Evolutionary conservation across 2,888 invertebrate genomes (phyloP).

Genomic region (Lithophane ornitopus): DNA sequence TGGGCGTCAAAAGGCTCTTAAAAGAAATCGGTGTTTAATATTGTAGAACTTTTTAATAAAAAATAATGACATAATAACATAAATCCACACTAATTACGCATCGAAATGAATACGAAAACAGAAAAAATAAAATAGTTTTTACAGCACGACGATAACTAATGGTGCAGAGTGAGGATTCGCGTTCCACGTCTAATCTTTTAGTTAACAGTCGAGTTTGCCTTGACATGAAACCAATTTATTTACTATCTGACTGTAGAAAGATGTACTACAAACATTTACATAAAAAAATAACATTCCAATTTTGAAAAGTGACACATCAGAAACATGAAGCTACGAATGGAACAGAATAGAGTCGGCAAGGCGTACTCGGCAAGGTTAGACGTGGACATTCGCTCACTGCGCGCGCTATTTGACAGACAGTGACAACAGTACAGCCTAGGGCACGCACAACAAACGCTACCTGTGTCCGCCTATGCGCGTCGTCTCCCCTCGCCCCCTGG

Average conservation of each 20-base stretch:
- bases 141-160: constrained; percentile 90
- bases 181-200: constrained; percentile 85
- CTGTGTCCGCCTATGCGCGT: constrained; percentile 88
- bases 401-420: constrained; percentile 89
- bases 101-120: constrained; percentile 87
- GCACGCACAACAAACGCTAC: constrained; percentile 91
- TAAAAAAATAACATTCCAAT: background rate
- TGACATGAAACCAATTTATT: constrained; percentile 45
- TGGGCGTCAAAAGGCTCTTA: constrained; percentile 81
- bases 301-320: background rate
- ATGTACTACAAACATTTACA: constrained; percentile 44
- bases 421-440: constrained; percentile 90
- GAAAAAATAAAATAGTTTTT: constrained; percentile 87
- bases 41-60: constrained; percentile 62
- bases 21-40: constrained; percentile 84
- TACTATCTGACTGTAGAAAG: constrained; percentile 16
- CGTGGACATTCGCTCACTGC: constrained; percentile 85
- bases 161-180: constrained; percentile 87
- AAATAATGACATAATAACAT: constrained; percentile 87
- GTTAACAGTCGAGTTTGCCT: constrained; percentile 73
- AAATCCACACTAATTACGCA: constrained; percentile 89
- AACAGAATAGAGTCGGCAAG: constrained; percentile 65
- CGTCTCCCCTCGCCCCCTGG: constrained; percentile 88
- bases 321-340: constrained; percentile 24
- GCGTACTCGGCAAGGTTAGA: constrained; percentile 77